A percentile compares a stretch with the other conserved stretches of the same genome.
Evolutionary conservation across 2,113 vertebrate species (phyloP).

Genomic region (Brachypodius melanocephalos): DNA sequence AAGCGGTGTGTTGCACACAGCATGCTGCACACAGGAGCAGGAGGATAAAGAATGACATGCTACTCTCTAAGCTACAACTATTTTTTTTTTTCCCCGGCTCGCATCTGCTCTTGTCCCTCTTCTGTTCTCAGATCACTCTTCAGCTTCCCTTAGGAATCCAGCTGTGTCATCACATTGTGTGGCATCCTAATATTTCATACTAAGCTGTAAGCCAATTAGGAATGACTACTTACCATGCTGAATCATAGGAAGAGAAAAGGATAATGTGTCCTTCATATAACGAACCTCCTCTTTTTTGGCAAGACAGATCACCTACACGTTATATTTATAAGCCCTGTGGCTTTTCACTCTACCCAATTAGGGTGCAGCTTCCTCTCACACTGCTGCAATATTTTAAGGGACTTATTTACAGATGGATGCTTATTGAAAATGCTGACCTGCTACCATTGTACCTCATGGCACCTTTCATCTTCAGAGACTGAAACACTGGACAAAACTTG

Average conservation of each 20-base stretch:
- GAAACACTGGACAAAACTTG: constrained; percentile 5
- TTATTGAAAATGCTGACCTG: constrained; percentile 37
- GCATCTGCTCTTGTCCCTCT: constrained; percentile 71
- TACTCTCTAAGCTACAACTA: constrained; percentile 61
- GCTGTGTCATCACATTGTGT: constrained; percentile 88
- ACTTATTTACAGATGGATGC: constrained; percentile 36
- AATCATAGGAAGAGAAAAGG: constrained; percentile 84
- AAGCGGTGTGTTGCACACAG: background rate
- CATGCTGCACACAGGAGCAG: background rate
- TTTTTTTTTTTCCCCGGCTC: constrained; percentile 46
- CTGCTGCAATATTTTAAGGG: constrained; percentile 16
- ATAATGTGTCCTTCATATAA: constrained; percentile 92
- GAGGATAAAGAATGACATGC: constrained; percentile 47
- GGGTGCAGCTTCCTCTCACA: constrained; percentile 33
- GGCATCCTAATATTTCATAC: constrained; percentile 93
- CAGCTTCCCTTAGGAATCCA: constrained; percentile 86
- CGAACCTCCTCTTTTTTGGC: constrained; percentile 81
- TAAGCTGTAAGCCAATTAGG: constrained; percentile 93
- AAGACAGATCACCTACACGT: constrained; percentile 61
- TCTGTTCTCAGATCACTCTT: constrained; percentile 83
- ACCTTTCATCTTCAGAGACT: constrained; percentile 28
- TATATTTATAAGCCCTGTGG: constrained; percentile 63
- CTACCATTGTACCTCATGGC: constrained; percentile 4
- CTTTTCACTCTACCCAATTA: constrained; percentile 71
- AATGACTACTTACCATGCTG: constrained; percentile 92